phyloP scores from a whole-genome alignment of 1,140 invertebrate species.

The Listronotus bonariensis region DNA sequence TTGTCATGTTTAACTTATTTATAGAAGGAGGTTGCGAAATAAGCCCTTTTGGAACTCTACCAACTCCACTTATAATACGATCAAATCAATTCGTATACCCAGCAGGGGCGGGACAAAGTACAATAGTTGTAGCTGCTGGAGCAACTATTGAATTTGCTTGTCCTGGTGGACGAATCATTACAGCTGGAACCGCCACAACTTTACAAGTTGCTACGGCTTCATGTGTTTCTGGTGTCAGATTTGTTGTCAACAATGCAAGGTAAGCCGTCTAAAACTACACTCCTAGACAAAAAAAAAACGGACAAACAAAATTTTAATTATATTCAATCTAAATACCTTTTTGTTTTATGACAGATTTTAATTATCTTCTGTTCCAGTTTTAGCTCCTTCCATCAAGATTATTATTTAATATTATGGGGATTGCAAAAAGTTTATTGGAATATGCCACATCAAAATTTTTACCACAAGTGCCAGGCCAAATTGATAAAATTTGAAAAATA shows the following conservation, averaged over 20 bases:
- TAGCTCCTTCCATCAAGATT: too few species aligned
- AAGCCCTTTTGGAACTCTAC: constrained; percentile 20
- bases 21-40: constrained; percentile 25
- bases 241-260: constrained; percentile 27
- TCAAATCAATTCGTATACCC: constrained; percentile 24
- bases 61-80: constrained; percentile 22
- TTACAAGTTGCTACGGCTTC: constrained; percentile 24
- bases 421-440: too few species aligned
- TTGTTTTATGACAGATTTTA: too few species aligned
- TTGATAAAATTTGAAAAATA: too few species aligned
- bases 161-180: constrained; percentile 44
- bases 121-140: constrained; percentile 24
- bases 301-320: too few species aligned
- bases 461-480: too few species aligned
- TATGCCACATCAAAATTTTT: too few species aligned
- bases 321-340: too few species aligned
- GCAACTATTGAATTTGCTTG: constrained; percentile 41
- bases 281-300: too few species aligned
- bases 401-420: too few species aligned
- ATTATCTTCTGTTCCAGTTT: too few species aligned
- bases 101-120: constrained; percentile 13
- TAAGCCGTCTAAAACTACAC: too few species aligned
- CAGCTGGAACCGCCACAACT: constrained; percentile 5
- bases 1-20: background rate
- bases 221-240: constrained; percentile 20